Percentiles rank a stretch among this genome's conserved stretches.
phyloP scores from a whole-genome alignment of 2,888 invertebrate genomes.

The Gymnocheta viridis region DNA sequence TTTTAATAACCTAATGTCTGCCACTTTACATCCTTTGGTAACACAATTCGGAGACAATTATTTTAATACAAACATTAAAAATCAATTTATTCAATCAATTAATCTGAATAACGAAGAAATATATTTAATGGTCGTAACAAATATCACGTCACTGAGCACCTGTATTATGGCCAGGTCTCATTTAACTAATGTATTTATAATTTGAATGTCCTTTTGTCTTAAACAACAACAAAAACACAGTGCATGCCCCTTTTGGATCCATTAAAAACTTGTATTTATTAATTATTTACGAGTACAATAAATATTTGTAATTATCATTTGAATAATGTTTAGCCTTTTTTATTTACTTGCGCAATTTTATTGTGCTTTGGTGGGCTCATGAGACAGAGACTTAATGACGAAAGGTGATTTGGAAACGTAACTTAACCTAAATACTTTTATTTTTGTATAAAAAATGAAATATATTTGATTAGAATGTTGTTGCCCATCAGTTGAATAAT shows the following conservation, averaged over 20 bases:
- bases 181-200: constrained; percentile 56
- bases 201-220: background rate
- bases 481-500: background rate
- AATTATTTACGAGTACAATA: constrained; percentile 32
- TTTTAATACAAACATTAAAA: background rate
- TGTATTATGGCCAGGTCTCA: constrained; percentile 9
- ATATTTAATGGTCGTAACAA: background rate
- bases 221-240: background rate
- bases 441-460: no score
- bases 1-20: no score
- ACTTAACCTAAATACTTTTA: background rate
- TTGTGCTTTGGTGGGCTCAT: background rate
- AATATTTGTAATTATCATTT: constrained; percentile 22
- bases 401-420: background rate
- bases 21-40: no score
- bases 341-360: no score
- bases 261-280: constrained; percentile 7
- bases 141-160: background rate
- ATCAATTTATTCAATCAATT: background rate
- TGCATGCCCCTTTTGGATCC: background rate
- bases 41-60: no score
- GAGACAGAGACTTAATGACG: background rate
- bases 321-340: background rate
- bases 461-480: no score
- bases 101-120: background rate